phyloP scores from a whole-genome alignment of 2,113 vertebrate species.

The Protobothrops flavoviridis region DNA sequence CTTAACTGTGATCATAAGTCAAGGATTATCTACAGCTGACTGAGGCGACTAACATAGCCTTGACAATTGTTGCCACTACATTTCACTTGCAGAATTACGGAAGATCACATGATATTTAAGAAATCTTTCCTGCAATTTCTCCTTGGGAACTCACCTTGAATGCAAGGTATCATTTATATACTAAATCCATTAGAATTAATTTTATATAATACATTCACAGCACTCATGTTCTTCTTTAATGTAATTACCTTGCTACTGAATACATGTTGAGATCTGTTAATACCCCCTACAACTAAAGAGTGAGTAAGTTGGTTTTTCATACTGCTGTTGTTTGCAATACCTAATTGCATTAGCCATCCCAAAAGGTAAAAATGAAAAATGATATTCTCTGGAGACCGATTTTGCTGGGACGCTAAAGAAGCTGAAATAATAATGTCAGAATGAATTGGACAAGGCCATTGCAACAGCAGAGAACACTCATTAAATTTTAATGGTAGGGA shows the following conservation, averaged over 20 bases:
- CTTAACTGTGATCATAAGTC: no score
- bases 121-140: conserved; percentile 25
- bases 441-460: not conserved
- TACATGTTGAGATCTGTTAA: not conserved
- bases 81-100: conserved; percentile 49
- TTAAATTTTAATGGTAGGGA: conserved; percentile 29
- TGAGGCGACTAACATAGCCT: not conserved
- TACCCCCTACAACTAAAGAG: conserved; percentile 2
- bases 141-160: conserved; percentile 3
- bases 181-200: not conserved
- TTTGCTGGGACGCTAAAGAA: not conserved
- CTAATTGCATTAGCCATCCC: not conserved
- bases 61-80: not conserved
- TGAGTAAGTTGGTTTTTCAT: not conserved
- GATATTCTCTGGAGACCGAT: not conserved
- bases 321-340: not conserved
- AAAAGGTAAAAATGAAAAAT: conserved; percentile 5
- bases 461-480: not conserved
- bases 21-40: not conserved
- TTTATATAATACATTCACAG: conserved; percentile 12
- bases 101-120: conserved; percentile 35
- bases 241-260: conserved; percentile 26
- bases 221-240: not conserved
- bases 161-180: not conserved
- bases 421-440: conserved; percentile 1